Percentiles rank a stretch among this genome's conserved stretches.
Evolutionary conservation across 2,797 vertebrate genomes (phyloP).

Genomic region (Peromyscus nudipes): DNA sequence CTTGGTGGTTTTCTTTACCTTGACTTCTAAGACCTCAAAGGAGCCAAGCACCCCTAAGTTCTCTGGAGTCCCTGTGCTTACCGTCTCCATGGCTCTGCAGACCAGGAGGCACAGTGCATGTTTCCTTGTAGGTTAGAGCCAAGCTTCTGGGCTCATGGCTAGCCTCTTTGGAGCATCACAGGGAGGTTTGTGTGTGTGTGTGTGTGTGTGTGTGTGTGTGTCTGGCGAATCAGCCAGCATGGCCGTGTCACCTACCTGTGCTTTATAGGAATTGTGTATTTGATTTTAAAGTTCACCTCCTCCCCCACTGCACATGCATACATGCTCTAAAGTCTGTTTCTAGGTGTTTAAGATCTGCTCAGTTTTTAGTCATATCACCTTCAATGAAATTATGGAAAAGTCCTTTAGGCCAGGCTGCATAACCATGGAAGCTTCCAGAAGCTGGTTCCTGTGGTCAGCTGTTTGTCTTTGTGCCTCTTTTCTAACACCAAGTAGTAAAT

Average conservation of each 20-base stretch:
- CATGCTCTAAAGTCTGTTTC: not conserved
- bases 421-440: not conserved
- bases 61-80: not conserved
- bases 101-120: not conserved
- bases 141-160: not conserved
- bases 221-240: not conserved
- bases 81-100: not conserved
- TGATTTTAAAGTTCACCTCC: not conserved
- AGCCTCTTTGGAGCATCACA: not conserved
- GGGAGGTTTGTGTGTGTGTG: not conserved
- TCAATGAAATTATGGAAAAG: slow-evolving; percentile 40
- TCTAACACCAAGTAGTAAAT: not conserved
- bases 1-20: not conserved
- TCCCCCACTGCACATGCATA: not conserved
- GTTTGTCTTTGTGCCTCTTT: slow-evolving; percentile 24
- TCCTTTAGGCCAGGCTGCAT: not conserved
- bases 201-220: not conserved
- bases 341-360: slow-evolving; percentile 16
- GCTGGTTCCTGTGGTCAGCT: not conserved
- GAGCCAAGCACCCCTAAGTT: not conserved
- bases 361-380: slow-evolving; percentile 3
- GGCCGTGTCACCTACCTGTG: not conserved
- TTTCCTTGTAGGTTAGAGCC: not conserved
- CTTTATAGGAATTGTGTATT: not conserved
- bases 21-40: not conserved